phyloP scores from a whole-genome alignment of 2,888 invertebrate genomes.

The Tenthredo scrophulariae region DNA sequence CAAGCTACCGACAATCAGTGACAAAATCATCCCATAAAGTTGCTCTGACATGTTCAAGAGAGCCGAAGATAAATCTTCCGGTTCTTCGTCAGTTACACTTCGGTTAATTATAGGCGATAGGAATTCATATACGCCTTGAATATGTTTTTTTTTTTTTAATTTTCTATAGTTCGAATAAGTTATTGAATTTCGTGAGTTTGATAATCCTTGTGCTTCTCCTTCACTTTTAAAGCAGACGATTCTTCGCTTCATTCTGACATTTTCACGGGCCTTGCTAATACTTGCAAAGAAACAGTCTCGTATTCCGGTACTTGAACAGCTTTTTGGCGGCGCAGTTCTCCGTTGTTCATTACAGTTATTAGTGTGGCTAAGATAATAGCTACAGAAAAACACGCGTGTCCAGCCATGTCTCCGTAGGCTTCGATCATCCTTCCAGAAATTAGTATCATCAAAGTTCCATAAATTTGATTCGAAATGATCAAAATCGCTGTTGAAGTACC shows the following conservation, averaged over 20 bases:
- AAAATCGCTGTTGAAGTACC: neutral
- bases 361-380: neutral
- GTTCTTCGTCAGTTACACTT: no score
- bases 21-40: no score
- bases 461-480: constrained; percentile 1
- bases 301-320: neutral
- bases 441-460: neutral
- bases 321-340: neutral
- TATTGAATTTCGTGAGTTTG: neutral
- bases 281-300: neutral
- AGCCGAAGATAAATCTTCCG: no score
- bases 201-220: neutral
- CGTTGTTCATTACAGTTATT: neutral
- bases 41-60: no score
- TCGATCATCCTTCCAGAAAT: constrained; percentile 1
- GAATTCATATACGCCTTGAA: neutral
- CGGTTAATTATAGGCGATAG: neutral
- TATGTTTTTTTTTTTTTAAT: neutral
- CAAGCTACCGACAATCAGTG: no score
- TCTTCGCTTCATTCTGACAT: neutral
- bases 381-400: neutral
- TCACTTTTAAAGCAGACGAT: neutral
- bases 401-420: constrained; percentile 16
- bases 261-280: neutral
- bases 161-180: no score